A percentile compares a stretch with the other conserved stretches of the same genome.
Evolutionary conservation across 64 coral and sea anemone species (phyloP).

Genomic region (Montipora capricornis): DNA sequence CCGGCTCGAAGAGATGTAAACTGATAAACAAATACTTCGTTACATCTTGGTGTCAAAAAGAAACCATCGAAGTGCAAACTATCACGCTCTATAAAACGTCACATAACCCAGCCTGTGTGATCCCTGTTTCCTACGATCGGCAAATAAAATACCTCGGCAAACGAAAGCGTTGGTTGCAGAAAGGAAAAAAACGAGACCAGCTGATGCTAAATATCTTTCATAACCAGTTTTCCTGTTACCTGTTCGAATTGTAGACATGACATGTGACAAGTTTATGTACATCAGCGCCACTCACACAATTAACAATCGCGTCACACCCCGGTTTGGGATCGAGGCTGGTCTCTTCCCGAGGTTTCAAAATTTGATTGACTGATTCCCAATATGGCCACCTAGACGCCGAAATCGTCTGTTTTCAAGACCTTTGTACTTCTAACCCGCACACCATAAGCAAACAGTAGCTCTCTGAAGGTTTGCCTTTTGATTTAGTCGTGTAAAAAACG

Average conservation of each 20-base stretch:
- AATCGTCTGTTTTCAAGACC: constrained; percentile 46
- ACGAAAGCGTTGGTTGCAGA: neutral
- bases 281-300: constrained; percentile 64
- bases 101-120: constrained; percentile 35
- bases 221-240: constrained; percentile 41
- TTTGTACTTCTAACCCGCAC: constrained; percentile 48
- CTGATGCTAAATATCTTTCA: constrained; percentile 24
- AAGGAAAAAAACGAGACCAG: neutral
- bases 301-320: constrained; percentile 73
- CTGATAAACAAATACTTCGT: constrained; percentile 39
- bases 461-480: constrained; percentile 12
- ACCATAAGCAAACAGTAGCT: constrained; percentile 39
- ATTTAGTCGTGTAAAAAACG: constrained; percentile 59
- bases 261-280: constrained; percentile 75
- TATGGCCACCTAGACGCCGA: constrained; percentile 87
- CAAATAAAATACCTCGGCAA: neutral
- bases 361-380: constrained; percentile 96
- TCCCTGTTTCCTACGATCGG: neutral
- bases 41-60: constrained; percentile 11
- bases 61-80: constrained; percentile 9
- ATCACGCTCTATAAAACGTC: constrained; percentile 47
- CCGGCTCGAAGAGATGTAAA: constrained; percentile 15
- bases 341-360: constrained; percentile 71
- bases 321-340: constrained; percentile 86
- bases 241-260: constrained; percentile 60